Evolutionary conservation across 2,797 vertebrate genomes (phyloP).

Genomic region (Enteromius mattozi): DNA sequence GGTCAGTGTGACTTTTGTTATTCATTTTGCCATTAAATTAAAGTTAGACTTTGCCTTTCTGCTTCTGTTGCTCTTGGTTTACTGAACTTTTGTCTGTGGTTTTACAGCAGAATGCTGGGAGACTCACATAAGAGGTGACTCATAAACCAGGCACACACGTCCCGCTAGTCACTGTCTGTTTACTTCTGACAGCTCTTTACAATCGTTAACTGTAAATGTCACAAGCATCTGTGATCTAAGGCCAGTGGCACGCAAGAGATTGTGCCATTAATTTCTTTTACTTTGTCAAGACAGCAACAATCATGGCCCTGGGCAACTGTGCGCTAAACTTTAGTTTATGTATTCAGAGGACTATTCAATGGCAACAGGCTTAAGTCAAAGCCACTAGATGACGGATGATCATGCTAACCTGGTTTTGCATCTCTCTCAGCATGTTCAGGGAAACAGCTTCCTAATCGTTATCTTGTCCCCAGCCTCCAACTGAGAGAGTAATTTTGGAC

Average conservation of each 20-base stretch:
- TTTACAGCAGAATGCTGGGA: conserved; percentile 55
- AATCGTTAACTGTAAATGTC: conserved; percentile 58
- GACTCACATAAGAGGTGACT: conserved; percentile 50
- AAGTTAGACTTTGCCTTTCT: conserved; percentile 38
- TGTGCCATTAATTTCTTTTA: conserved; percentile 35
- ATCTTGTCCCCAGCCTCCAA: conserved; percentile 65
- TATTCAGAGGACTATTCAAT: conserved; percentile 23
- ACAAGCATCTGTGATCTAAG: conserved; percentile 61
- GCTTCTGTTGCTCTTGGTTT: conserved; percentile 51
- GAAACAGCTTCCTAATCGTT: conserved; percentile 67
- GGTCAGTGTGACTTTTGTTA: neutral
- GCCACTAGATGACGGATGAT: conserved; percentile 57
- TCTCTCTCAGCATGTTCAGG: conserved; percentile 59
- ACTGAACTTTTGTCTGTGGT: conserved; percentile 52
- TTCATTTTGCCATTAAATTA: conserved; percentile 7
- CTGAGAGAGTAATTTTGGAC: conserved; percentile 65
- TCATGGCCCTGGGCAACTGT: conserved; percentile 4
- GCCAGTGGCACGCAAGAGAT: conserved; percentile 41
- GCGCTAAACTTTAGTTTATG: conserved; percentile 24
- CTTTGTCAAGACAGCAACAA: conserved; percentile 19
- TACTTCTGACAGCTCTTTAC: conserved; percentile 54
- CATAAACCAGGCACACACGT: conserved; percentile 56
- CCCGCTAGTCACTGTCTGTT: conserved; percentile 57
- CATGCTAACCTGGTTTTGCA: conserved; percentile 55
- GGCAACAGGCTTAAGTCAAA: conserved; percentile 42